Evolutionary conservation across 2,888 invertebrate species (phyloP), one percentile per base, ranked within the genome.

Genomic region (Athetis lepigone): DNA sequence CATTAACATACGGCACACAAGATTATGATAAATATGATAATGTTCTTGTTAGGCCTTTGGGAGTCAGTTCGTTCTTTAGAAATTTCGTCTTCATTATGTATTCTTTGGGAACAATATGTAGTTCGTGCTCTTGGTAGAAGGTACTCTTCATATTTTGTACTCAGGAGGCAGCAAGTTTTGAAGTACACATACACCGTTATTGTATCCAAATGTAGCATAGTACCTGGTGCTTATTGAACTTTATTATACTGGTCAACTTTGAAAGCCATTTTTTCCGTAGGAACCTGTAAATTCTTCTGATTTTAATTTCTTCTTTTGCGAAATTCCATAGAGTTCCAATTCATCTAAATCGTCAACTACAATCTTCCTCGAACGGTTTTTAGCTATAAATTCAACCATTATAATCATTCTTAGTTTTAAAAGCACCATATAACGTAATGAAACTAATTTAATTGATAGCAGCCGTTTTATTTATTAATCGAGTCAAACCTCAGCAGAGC

Each of bases 1-100:
- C 54, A 77, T 81, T 80, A 74, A 61, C 79, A 79, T 78, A 71
- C 71, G 71, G 56, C 70, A 70, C 73, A 72, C 69, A 77, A 64
- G 66, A 64, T 62, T 80, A 81, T 79, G 80, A 68, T 71, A 70
- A 64, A 62, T 80, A 81, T 79, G 80, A 68, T 71, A 70, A 67
- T 75, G 36, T 33, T 45, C 49, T 70, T 33, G 70, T 51, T 49
- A 40, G 27, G 45, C 40, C 60, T 67, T 79, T 59, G 27, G 29
- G n/a, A 61, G 62, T 52, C 25, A 51, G 36, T 56, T 52, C 13
- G 16, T n/a, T 23, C n/a, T 25, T 36, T 76, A 55, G 59, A 73
- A 49, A 56, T 25, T 49, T 49, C 39, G 39, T 55, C 45, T 51
- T 58, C 37, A 70, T 72, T 75, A 63, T 25, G 57, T 75, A 55